Evolutionary conservation across 2,797 vertebrate genomes (phyloP).

Genomic region (Remorina albescens): DNA sequence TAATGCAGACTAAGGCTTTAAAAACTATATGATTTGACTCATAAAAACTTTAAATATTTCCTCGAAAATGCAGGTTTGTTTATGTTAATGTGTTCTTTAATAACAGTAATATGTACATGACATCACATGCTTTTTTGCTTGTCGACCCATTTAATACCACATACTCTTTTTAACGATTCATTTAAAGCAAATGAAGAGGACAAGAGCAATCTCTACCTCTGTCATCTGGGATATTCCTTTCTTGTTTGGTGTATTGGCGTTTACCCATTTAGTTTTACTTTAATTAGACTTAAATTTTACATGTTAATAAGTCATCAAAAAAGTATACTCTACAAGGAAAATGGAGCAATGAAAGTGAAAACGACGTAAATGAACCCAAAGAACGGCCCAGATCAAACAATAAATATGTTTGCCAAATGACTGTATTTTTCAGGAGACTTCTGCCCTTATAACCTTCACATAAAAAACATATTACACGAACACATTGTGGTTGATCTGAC

Average conservation of each 20-base stretch:
- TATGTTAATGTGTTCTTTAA: no score
- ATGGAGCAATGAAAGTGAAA: conserved; percentile 38
- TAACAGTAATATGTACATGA: no score
- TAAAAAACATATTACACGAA: conserved; percentile 1
- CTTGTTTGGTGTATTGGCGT: conserved; percentile 8
- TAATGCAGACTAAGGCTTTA: background rate
- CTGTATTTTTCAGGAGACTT: conserved; percentile 43
- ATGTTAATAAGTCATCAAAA: conserved; percentile 53
- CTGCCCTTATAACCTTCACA: conserved; percentile 34
- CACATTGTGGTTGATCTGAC: conserved; percentile 29
- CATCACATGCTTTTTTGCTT: conserved; percentile 54
- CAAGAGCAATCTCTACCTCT: conserved; percentile 32
- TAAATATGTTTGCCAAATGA: conserved; percentile 30
- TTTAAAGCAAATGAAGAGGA: conserved; percentile 51
- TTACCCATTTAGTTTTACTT: conserved; percentile 23
- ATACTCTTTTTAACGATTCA: conserved; percentile 57
- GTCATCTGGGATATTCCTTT: conserved; percentile 26
- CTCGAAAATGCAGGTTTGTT: conserved; percentile 6
- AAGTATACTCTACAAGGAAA: conserved; percentile 33
- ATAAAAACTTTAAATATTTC: background rate
- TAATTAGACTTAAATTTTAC: conserved; percentile 40
- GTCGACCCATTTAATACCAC: conserved; percentile 36
- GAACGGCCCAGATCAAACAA: conserved; percentile 24
- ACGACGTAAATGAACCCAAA: conserved; percentile 18
- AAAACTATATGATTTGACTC: conserved; percentile 1